Evolutionary conservation across 2,888 invertebrate species (phyloP), one percentile per base, ranked within the genome.

Genomic region (Elmis aenea): DNA sequence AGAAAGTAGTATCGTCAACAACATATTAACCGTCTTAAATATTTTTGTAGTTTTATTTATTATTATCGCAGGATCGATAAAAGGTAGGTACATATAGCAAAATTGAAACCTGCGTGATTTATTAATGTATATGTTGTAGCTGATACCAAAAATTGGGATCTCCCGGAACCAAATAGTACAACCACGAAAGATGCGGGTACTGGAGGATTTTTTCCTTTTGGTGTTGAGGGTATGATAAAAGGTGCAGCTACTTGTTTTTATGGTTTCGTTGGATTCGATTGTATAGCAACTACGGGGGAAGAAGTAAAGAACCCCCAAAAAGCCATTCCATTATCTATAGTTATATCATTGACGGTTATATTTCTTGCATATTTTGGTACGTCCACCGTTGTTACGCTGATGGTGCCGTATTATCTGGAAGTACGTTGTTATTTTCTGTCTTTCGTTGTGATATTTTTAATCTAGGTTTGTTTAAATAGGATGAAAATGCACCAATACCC

Each of bases 261-360:
- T 62, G 91, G 89, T 3, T 94, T 92, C 59, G 88, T 94, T 39
- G 93, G 93, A 0, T 94, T 94, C 68, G 94, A 94, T 69, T 86
- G 86, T 60, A 89, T 88, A 38, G 87, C 87, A 10, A 86, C 87
- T 0, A 83, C 86, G 8, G 86, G 92, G 3, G 94, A 94, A 64
- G 94, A 95, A 68, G 92, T 88, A 0, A 80, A 79, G 39, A 83
- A 88, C 54, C 93, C 94, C 0, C 84, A 87, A 67, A 81, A 78
- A 67, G 79, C 84, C 2, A 91, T 95, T 43, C 94, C 94, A 0
- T 76, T 92, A 50, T 83, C 91, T 2, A 91, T 95, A 44, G 80
- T 91, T 9, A 71, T 79, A 0, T 91, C 93, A 0, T 70, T 95
- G 38, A 70, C 82, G 1, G 77, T 89, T 27, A 85, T 92, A 42